Base-by-base conservation (phyloP, 2,888 invertebrate species). In the Tryphoninae sp. region DNA sequence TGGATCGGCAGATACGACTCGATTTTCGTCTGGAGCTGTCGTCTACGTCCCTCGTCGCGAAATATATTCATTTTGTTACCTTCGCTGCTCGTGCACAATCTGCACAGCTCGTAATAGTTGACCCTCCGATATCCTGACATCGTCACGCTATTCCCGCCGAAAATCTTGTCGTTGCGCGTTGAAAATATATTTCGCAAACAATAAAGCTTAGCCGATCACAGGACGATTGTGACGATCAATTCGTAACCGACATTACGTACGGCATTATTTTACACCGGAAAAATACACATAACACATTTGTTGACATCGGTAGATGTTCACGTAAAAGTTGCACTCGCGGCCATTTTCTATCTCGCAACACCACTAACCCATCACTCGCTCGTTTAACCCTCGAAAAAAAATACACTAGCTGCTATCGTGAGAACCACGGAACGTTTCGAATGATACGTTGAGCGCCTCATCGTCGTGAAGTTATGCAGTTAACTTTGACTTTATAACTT, bases 41-140 rank as follows among this genome's bases (percentile, higher is more conserved):
- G 93, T 87, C 94, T 94, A 82, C 94, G 93, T 42, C 95, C 95
- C 87, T 95, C 95, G 80, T 94, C 93, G 55, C 95, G 94, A 88
- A 95, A 95, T 86, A 95, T 95, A 89, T 95, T 94, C 84, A 94
- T 94, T 91, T 94, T 95, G 84, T 93, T 93, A 79, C 94, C 94
- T 87, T 95, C 94, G 87, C 94, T 95, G 84, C 94, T 94, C 22
- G 95, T 95, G 90, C 95, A 95, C 83, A 95, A 92, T 86, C 95
- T 93, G 89, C 95, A 95, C 86, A 95, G 92, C 92, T 95, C 95
- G 90, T 95, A 95, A 90, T 95, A 95, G 91, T 95, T 95, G 53
- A 95, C 95, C 87, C 95, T 94, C 87, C 94, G 94, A 90, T 95
- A 95, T 88, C 94, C 95, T 85, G 95, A 93, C 95, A 95, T 95